Evolutionary conservation across 2,888 invertebrate genomes (phyloP), one percentile per base, ranked within the genome.

Genomic region (Zygogramma bicolorata): DNA sequence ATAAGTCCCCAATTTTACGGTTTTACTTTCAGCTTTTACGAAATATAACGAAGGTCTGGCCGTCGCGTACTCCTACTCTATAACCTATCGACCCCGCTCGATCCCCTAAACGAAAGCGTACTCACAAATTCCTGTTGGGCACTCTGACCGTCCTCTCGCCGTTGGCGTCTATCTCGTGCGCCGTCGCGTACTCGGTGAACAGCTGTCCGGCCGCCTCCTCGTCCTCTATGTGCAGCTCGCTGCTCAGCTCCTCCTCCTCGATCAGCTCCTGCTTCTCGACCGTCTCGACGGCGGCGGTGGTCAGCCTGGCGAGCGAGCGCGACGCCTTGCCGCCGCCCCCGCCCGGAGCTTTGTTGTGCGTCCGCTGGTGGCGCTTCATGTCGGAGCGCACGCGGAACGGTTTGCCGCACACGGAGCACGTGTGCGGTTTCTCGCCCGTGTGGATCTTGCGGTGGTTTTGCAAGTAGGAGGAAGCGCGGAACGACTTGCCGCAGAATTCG

Each of bases 391-490:
- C 94, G 4, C 96, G 90, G 88, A 97, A 97, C 27, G 92, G 91
- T 84, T 95, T 96, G 0, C 91, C 92, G 84, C 96, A 96, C 0
- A 93, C 88, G 0, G 89, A 87, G 81, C 95, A 95, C 6, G 91
- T 89, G 86, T 94, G 92, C 0, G 95, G 95, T 77, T 93, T 93
- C 83, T 94, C 94, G 2, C 94, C 96, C 18, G 96, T 96, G 81
- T 96, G 96, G 69, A 95, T 95, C 75, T 95, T 89, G 80, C 95
- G 90, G 86, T 97, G 96, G 81, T 93, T 94, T 81, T 94, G 93
- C 8, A 96, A 86, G 87, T 96, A 96, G 5, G 94, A 95, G 59
- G 95, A 94, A 8, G 96, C 95, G 49, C 96, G 89, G 88, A 97
- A 97, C 22, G 92, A 91, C 87, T 95, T 96, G 75, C 89, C 90